Percentiles rank a stretch among this genome's conserved stretches.
Conservation (phyloP, 2,797 vertebrate species). For the Pantherophis vulpinus region DNA sequence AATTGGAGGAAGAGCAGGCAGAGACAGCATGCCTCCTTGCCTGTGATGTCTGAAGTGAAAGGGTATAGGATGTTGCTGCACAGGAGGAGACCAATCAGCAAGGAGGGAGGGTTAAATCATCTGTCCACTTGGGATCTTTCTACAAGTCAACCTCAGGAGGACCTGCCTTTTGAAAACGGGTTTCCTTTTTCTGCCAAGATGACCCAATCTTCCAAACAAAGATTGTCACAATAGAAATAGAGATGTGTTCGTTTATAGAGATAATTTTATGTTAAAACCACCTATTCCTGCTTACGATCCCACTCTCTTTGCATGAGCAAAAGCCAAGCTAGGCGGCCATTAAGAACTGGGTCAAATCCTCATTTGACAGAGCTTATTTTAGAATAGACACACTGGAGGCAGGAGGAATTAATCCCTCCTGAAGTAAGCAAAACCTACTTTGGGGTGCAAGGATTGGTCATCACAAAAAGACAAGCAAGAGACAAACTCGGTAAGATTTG, state of each 20-base stretch:
- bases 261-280: no score
- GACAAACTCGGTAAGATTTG: constrained; percentile 14
- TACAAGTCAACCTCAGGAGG: not conserved
- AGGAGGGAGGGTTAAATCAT: not conserved
- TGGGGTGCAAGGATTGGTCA: no score
- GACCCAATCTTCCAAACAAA: not conserved
- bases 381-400: not conserved
- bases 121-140: not conserved
- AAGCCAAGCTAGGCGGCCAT: not conserved
- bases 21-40: not conserved
- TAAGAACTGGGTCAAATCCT: not conserved
- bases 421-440: not conserved
- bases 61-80: not conserved
- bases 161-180: not conserved
- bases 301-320: not conserved
- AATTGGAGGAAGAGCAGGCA: not conserved
- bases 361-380: not conserved
- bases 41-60: not conserved
- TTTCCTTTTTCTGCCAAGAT: not conserved
- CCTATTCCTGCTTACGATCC: not conserved
- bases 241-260: not conserved
- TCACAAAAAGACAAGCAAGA: not conserved
- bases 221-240: not conserved
- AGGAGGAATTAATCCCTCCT: not conserved
- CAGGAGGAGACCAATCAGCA: not conserved